These are phyloP conservation scores for Erynnis tages DNA, from an alignment of 2,888 invertebrate species.

Conservation along the genomic window DNA sequence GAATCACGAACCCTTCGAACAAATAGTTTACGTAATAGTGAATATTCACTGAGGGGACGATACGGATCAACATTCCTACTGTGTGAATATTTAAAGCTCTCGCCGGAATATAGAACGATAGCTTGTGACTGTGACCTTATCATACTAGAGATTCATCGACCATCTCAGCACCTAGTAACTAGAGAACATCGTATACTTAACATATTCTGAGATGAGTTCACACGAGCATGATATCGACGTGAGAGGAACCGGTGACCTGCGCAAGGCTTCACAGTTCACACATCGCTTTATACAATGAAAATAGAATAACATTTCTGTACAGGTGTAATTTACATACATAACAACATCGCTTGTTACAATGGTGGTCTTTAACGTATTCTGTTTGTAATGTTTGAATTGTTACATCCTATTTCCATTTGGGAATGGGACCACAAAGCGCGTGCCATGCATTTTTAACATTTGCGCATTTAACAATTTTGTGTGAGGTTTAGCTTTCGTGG, in stretches of 20 bases:
- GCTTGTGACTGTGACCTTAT: constrained; percentile 7
- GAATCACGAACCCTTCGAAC: constrained; percentile 4
- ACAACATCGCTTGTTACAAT: not conserved
- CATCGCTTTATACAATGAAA: not conserved
- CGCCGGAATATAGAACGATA: constrained; percentile 4
- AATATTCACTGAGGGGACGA: constrained; percentile 21
- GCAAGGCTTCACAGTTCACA: constrained; percentile 1
- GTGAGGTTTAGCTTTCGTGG: not conserved
- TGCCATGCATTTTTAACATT: not conserved
- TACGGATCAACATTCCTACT: constrained; percentile 13
- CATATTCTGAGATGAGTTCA: not conserved
- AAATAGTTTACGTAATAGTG: constrained; percentile 16
- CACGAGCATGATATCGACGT: not conserved
- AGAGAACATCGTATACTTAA: constrained; percentile 1
- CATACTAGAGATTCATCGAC: constrained; percentile 7
- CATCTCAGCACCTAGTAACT: constrained; percentile 10
- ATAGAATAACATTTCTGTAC: constrained; percentile 1
- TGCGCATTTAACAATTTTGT: not conserved
- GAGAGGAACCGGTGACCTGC: not conserved
- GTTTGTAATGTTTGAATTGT: not conserved
- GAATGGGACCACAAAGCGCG: not conserved
- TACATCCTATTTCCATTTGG: not conserved
- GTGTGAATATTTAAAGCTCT: constrained; percentile 14
- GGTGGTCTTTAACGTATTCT: not conserved
- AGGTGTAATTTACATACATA: not conserved